Evolutionary conservation across 2,888 invertebrate genomes (phyloP), one percentile per base, ranked within the genome.

Genomic region (Nycteola revayana): DNA sequence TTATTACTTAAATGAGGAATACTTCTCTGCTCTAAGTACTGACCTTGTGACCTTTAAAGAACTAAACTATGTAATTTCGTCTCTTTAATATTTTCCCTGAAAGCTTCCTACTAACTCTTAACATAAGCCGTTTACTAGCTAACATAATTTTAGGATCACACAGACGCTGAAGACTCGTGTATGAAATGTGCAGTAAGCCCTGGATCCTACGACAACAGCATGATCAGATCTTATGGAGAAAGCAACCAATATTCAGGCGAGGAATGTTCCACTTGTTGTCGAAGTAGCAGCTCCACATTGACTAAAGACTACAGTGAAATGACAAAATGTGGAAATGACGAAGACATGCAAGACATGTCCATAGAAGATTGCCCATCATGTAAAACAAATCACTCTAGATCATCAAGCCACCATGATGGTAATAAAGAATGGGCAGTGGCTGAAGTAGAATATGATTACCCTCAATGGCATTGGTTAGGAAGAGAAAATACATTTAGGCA

Each of bases 141-240:
- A 31, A 34, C 10, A 45, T 32, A 41, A 50, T 74, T 74, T 26
- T 68, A 89, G 86, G 83, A 80, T 51, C 87, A 87, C 20, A 83
- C 84, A 18, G 89, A 90, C 33, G 85, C 85, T 5, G 90, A 90
- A 66, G 90, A 90, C 46, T 90, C 88, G 0, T 90, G 90, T 49
- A 75, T 89, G 47, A 90, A 90, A 66, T 89, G 89, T 45, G 86
- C 90, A 14, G 82, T 89, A 1, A 90, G 90, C 52, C 90, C 90
- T 10, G 89, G 86, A 9, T 90, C 90, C 0, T 90, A 89, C 43
- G 90, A 90, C 42, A 90, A 90, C 44, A 90, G 87, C 42, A 86
- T 88, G 86, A 71, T 81, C 1, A 69, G 85, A 41, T 88, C 87
- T 1, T 87, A 74, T 23, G 83, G 69, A 26, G 85, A 85, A 32